phyloP scores from a whole-genome alignment of 2,113 vertebrate species.

The Oreochromis tanganicae region DNA sequence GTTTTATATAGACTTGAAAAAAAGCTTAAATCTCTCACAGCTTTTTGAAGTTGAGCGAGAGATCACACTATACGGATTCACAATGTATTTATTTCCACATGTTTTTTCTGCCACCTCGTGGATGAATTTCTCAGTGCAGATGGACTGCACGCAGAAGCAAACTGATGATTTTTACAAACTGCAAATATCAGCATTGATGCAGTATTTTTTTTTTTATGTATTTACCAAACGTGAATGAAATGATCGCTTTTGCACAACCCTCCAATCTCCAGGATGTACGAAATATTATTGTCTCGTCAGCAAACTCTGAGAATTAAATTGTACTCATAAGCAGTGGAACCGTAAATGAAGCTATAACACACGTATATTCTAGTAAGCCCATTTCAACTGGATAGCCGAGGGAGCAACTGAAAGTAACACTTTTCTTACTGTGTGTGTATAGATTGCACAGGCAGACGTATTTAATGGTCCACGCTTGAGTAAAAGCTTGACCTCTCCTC shows the following conservation, averaged over 20 bases:
- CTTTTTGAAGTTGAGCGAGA: not conserved
- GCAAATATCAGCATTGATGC: not conserved
- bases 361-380: not conserved
- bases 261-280: not conserved
- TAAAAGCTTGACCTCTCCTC: slow-evolving; percentile 15
- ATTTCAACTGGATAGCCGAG: not conserved
- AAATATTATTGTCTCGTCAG: not conserved
- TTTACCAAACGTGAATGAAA: not conserved
- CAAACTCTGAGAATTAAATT: not conserved
- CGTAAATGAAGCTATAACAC: not conserved
- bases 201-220: not conserved
- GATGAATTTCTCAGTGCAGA: not conserved
- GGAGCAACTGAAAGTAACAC: not conserved
- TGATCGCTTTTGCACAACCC: not conserved
- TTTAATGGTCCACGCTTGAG: slow-evolving; percentile 8
- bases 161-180: not conserved
- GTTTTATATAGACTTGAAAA: not conserved
- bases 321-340: not conserved
- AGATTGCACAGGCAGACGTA: not conserved
- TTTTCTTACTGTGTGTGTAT: not conserved
- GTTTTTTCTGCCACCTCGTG: slow-evolving; percentile 60
- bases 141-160: not conserved
- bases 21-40: not conserved
- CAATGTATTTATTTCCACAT: not conserved
- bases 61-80: not conserved